Conservation (phyloP, 1,140 invertebrate genomes). For the Macrocentrus cingulum region DNA sequence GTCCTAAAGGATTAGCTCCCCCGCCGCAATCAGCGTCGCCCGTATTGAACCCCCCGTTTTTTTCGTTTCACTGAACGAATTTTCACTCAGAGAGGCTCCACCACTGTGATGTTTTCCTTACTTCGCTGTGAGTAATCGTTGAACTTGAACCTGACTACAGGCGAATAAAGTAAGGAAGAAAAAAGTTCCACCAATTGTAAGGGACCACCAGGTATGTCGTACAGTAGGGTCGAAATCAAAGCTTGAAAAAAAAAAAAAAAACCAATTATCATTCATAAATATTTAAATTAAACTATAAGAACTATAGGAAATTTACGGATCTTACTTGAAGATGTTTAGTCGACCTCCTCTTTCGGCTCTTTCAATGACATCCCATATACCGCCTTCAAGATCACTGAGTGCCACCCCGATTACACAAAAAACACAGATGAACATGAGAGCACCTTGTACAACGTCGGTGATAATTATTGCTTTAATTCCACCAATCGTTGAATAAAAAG, state of each 20-base stretch:
- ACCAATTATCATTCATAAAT: too few relatives aligned
- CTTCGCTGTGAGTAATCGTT: conserved; percentile 51
- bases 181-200: conserved; percentile 72
- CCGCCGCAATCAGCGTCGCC: too few relatives aligned
- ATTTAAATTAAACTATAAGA: background rate
- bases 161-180: conserved; percentile 77
- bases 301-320: background rate
- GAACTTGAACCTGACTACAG: conserved; percentile 72
- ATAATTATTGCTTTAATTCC: conserved; percentile 89
- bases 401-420: conserved; percentile 52
- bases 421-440: conserved; percentile 72
- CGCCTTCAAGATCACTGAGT: conserved; percentile 69
- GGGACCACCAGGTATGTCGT: conserved; percentile 74
- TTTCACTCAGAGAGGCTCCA: too few relatives aligned
- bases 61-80: too few relatives aligned
- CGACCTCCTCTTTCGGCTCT: conserved; percentile 62
- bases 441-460: conserved; percentile 82
- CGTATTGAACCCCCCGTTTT: too few relatives aligned
- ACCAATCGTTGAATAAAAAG: conserved; percentile 86
- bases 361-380: conserved; percentile 65
- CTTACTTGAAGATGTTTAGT: conserved; percentile 45
- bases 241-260: conserved; percentile 41
- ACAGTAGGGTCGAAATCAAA: conserved; percentile 68
- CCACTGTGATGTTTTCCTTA: too few relatives aligned
- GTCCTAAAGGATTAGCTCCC: too few relatives aligned